Conservation (phyloP, 2,113 vertebrate genomes). For the Equus quagga region DNA sequence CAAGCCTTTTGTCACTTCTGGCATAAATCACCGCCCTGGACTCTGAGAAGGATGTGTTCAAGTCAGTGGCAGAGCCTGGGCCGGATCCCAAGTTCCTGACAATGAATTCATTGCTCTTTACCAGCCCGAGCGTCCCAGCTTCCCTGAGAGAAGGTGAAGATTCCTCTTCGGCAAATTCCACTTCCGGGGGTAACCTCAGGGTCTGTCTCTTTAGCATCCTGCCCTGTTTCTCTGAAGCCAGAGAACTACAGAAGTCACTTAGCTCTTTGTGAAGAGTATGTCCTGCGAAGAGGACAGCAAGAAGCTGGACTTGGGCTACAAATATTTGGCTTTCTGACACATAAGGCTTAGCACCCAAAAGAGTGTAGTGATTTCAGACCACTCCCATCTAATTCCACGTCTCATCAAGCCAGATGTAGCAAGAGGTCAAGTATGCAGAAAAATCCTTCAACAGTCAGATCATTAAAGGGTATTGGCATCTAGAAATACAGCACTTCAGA, state of each 20-base stretch:
- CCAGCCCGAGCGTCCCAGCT: not conserved
- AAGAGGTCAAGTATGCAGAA: not conserved
- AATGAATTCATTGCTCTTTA: not conserved
- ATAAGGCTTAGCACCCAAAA: not conserved
- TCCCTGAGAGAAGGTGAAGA: not conserved
- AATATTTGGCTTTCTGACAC: not conserved
- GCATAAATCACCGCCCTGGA: not conserved
- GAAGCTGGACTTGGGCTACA: not conserved
- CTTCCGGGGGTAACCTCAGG: not conserved
- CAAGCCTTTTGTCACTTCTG: not conserved
- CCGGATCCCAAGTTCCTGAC: not conserved
- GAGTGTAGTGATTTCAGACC: not conserved
- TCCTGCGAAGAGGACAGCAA: not conserved
- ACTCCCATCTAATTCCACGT: not conserved
- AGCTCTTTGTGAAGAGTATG: not conserved
- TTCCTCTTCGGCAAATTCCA: not conserved
- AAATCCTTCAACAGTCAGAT: not conserved
- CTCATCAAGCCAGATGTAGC: not conserved
- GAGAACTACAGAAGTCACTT: not conserved
- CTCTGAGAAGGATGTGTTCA: not conserved
- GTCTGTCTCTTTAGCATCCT: not conserved
- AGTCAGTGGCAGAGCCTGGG: not conserved
- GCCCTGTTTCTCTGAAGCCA: not conserved
- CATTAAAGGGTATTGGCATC: not conserved
- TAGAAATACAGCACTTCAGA: not conserved